Percentiles rank a stretch among this genome's conserved stretches.
Evolutionary conservation across 2,113 vertebrate species (phyloP).

Genomic region (Macaca mulatta): DNA sequence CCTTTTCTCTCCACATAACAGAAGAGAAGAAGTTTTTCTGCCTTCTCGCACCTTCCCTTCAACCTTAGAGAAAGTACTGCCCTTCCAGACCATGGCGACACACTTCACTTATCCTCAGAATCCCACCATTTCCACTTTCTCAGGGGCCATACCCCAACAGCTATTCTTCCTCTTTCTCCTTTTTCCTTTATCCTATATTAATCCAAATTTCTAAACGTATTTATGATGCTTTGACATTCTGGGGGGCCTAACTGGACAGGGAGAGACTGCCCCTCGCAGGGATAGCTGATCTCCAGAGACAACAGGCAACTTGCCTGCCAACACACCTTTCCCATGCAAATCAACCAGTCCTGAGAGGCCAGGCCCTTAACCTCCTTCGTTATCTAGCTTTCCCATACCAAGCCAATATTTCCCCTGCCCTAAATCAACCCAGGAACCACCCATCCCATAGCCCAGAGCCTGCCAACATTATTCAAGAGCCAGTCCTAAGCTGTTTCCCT

Average conservation of each 20-base stretch:
- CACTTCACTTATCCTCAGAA: background rate
- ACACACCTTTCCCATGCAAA: background rate
- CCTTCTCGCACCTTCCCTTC: background rate
- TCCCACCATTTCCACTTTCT: too few species aligned
- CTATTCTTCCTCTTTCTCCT: background rate
- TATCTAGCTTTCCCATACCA: background rate
- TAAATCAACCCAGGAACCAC: background rate
- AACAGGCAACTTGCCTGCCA: background rate
- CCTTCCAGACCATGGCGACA: background rate
- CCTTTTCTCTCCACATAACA: background rate
- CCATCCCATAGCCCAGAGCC: background rate
- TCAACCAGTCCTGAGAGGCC: background rate
- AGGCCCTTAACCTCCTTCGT: background rate
- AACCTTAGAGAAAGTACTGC: background rate
- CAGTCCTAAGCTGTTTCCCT: background rate
- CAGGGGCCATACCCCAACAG: fast-evolving
- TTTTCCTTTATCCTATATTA: background rate
- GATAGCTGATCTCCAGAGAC: background rate
- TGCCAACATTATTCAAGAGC: fast-evolving
- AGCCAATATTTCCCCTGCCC: background rate
- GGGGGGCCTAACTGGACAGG: background rate
- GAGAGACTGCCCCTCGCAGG: background rate
- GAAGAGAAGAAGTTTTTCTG: background rate
- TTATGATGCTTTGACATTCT: background rate
- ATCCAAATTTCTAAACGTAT: background rate